These are phyloP conservation scores for Oreohelix idahoensis DNA, from an alignment of 1,140 invertebrate species.

Conservation along the genomic window DNA sequence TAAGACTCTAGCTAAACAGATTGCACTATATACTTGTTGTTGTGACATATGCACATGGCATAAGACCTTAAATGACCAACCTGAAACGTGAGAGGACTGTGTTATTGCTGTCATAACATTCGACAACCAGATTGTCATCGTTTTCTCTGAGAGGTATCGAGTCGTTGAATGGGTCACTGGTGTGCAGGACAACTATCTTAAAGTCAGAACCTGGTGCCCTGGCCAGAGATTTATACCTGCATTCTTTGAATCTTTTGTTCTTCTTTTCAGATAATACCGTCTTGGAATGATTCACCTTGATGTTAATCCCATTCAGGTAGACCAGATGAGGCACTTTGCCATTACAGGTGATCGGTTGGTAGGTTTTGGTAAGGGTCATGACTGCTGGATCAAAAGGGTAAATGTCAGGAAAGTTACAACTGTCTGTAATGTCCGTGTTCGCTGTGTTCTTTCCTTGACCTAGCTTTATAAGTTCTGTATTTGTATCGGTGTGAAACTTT, in stretches of 20 bases:
- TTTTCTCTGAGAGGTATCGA: background rate
- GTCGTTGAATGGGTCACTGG: background rate
- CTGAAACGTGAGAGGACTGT: background rate
- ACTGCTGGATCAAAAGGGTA: background rate
- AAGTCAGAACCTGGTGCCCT: background rate
- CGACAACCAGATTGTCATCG: background rate
- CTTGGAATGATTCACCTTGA: background rate
- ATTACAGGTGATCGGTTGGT: background rate
- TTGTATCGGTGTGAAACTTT: no score
- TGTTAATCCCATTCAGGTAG: background rate
- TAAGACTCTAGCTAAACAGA: no score
- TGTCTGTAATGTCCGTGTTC: no score
- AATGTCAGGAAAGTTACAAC: background rate
- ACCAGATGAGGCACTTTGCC: background rate
- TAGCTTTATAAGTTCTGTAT: no score
- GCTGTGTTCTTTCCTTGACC: no score
- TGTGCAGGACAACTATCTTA: background rate
- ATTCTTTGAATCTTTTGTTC: background rate
- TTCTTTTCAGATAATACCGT: background rate
- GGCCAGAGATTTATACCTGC: background rate
- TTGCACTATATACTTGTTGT: no score
- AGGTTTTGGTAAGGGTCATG: background rate
- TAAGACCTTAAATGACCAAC: no score
- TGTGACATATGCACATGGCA: no score
- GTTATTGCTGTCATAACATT: background rate